Percentiles rank a stretch among this genome's conserved stretches.
phyloP scores from a whole-genome alignment of 2,888 invertebrate genomes.

The Tuberolachnus salignus region DNA sequence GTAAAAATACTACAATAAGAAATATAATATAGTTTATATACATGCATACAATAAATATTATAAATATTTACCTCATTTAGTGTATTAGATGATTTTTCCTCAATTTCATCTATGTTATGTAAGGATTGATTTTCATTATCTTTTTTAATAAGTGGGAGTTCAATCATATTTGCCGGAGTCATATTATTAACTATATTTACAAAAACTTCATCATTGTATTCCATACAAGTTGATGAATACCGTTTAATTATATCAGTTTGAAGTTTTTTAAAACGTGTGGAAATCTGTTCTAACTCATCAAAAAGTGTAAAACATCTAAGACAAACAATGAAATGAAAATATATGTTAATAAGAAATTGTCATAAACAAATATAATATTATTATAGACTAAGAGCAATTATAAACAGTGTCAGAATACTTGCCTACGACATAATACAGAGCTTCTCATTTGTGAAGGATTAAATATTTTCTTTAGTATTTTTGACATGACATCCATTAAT shows the following conservation, averaged over 20 bases:
- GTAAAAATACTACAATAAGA: too few relatives aligned
- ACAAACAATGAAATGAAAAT: neutral
- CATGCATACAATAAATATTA: too few relatives aligned
- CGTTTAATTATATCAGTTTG: conserved; percentile 45
- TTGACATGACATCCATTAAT: conserved; percentile 46
- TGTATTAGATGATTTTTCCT: conserved; percentile 28
- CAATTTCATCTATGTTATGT: conserved; percentile 28
- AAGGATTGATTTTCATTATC: conserved; percentile 3
- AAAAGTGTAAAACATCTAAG: conserved; percentile 58
- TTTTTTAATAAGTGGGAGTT: neutral
- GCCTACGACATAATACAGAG: conserved; percentile 49
- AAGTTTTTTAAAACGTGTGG: conserved; percentile 38
- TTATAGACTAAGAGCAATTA: too few relatives aligned
- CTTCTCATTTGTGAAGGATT: conserved; percentile 43
- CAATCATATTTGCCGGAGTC: neutral
- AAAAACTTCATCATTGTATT: conserved; percentile 27
- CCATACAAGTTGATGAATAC: conserved; percentile 45
- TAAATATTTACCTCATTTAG: conserved; percentile 37
- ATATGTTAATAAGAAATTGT: too few relatives aligned
- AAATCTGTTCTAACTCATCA: conserved; percentile 57
- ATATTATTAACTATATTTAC: conserved; percentile 13
- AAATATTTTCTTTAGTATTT: conserved; percentile 43
- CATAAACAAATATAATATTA: too few relatives aligned
- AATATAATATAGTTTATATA: too few relatives aligned
- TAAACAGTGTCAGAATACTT: conserved; percentile 14